Conservation (phyloP, 2,113 vertebrate genomes). For the Machaerirhynchus nigripectus region DNA sequence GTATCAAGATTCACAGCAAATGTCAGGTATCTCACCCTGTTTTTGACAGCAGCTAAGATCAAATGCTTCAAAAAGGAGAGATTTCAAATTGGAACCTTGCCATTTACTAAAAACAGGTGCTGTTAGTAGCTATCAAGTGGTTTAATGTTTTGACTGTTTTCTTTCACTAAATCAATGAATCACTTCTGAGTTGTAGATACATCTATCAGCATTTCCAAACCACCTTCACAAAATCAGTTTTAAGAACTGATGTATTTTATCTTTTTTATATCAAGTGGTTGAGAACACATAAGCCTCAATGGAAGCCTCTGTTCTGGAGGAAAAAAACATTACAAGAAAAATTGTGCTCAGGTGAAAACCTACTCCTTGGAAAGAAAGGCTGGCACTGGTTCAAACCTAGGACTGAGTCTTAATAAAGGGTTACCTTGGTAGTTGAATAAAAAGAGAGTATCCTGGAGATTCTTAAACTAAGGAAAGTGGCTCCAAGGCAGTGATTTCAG, state of each 20-base stretch:
- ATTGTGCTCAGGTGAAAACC: neutral
- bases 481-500: neutral
- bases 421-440: neutral
- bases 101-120: neutral
- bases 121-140: neutral
- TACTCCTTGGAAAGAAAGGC: neutral
- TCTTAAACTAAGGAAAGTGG: neutral
- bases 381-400: neutral
- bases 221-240: neutral
- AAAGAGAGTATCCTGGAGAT: neutral
- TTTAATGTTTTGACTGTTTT: neutral
- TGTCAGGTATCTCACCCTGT: neutral
- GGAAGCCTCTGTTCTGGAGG: neutral
- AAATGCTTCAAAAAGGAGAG: neutral
- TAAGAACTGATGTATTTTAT: neutral
- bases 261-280: neutral
- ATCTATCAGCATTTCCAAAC: neutral
- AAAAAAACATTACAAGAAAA: neutral
- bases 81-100: neutral
- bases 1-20: neutral
- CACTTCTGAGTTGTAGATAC: neutral
- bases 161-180: neutral
- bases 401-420: neutral
- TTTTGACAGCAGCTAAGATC: neutral
- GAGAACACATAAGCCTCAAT: neutral